Conservation (phyloP, 2,797 vertebrate genomes). For the Cynodonichthys magdalenae region DNA sequence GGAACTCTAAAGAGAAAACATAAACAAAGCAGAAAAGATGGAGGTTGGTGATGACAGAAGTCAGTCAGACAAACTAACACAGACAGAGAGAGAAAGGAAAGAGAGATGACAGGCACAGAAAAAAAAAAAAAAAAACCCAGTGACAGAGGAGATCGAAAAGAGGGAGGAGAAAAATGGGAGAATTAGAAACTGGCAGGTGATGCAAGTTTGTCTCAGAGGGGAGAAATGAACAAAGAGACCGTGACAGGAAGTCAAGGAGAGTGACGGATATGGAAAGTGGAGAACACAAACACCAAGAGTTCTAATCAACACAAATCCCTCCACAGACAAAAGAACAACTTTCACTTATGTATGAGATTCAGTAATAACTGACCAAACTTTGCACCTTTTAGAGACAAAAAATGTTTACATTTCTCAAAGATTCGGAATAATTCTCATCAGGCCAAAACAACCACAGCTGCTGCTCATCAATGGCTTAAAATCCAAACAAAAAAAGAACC, state of each 20-base stretch:
- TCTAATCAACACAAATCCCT: constrained; percentile 41
- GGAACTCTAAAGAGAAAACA: constrained; percentile 46
- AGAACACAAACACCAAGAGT: constrained; percentile 23
- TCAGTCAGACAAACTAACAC: constrained; percentile 53
- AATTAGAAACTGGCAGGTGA: constrained; percentile 57
- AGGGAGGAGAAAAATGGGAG: constrained; percentile 31
- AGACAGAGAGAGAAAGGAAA: constrained; percentile 15
- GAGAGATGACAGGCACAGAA: constrained; percentile 16
- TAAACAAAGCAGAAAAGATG: constrained; percentile 41
- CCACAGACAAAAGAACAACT: constrained; percentile 32
- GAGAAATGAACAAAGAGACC: constrained; percentile 52
- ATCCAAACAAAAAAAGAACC: not conserved
- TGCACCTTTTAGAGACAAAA: too few relatives aligned
- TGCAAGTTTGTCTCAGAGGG: constrained; percentile 54
- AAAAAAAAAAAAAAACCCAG: constrained; percentile 25
- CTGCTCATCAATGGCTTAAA: not conserved
- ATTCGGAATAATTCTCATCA: too few relatives aligned
- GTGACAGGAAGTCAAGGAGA: constrained; percentile 42
- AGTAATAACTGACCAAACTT: not conserved
- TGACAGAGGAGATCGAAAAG: constrained; percentile 32
- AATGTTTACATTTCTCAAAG: too few relatives aligned
- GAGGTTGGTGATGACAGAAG: constrained; percentile 48
- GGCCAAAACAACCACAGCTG: not conserved
- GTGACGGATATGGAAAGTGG: constrained; percentile 26
- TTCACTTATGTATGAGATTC: constrained; percentile 12